These are phyloP conservation scores for Sigmodon hispidus DNA, from an alignment of 2,113 vertebrate species.

Conservation along the genomic window DNA sequence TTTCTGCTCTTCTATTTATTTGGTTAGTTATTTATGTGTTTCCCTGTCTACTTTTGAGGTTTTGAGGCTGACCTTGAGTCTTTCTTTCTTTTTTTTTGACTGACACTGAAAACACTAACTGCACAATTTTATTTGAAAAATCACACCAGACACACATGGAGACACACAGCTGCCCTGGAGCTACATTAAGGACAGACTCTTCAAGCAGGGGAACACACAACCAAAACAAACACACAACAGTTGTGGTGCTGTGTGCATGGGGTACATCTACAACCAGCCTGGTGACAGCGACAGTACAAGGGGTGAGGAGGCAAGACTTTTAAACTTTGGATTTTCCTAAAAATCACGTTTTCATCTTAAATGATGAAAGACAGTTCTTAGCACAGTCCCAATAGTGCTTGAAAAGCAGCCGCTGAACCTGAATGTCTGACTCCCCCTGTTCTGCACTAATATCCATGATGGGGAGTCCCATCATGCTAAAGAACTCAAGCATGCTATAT, in stretches of 20 bases:
- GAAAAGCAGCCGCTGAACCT: too few relatives aligned
- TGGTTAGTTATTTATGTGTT: background rate
- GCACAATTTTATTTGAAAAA: constrained; percentile 36
- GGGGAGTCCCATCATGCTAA: background rate
- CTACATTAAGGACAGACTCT: background rate
- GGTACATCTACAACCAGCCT: too few relatives aligned
- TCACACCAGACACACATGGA: background rate
- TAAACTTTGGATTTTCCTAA: too few relatives aligned
- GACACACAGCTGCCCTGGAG: background rate
- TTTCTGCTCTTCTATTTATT: background rate
- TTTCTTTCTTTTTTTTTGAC: too few relatives aligned
- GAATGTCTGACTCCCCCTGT: too few relatives aligned
- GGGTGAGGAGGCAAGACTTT: too few relatives aligned
- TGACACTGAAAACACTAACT: background rate
- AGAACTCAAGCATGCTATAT: background rate
- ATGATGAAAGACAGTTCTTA: too few relatives aligned
- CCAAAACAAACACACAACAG: too few relatives aligned
- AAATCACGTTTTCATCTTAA: too few relatives aligned
- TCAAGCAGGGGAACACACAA: background rate
- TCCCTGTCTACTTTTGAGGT: background rate
- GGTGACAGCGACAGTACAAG: too few relatives aligned
- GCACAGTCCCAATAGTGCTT: too few relatives aligned
- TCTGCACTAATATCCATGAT: rapidly evolving
- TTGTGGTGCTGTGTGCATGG: too few relatives aligned
- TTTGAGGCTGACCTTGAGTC: background rate